phyloP scores from a whole-genome alignment of 1,140 invertebrate genomes.

The Platyura marginata region DNA sequence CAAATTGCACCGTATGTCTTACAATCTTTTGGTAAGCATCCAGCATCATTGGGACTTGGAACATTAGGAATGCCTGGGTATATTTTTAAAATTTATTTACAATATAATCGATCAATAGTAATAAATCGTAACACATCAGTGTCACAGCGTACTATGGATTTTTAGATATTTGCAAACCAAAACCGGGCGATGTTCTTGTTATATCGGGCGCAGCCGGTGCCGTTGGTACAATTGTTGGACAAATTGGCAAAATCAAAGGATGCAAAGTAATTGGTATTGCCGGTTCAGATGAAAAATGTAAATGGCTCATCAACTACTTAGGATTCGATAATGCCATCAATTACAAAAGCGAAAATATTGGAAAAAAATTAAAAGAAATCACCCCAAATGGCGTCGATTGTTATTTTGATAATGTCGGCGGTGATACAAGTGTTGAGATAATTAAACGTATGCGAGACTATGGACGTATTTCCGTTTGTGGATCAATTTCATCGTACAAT shows the following conservation, averaged over 20 bases:
- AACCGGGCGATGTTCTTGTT: slow-evolving; percentile 45
- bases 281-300: slow-evolving; percentile 46
- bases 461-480: slow-evolving; percentile 38
- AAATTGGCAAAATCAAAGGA: slow-evolving; percentile 51
- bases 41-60: slow-evolving; percentile 16
- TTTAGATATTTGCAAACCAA: slow-evolving; percentile 44
- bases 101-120: no score
- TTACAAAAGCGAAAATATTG: slow-evolving; percentile 42
- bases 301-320: slow-evolving; percentile 42
- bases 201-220: slow-evolving; percentile 47
- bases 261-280: slow-evolving; percentile 52
- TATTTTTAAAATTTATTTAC: background rate
- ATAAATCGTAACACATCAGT: no score
- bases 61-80: slow-evolving; percentile 25
- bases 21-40: slow-evolving; percentile 16
- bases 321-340: slow-evolving; percentile 54
- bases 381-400: slow-evolving; percentile 46
- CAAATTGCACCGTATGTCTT: slow-evolving; percentile 11
- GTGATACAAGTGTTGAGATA: slow-evolving; percentile 35
- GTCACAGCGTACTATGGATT: slow-evolving; percentile 57
- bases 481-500: slow-evolving; percentile 26
- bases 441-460: slow-evolving; percentile 36
- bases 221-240: slow-evolving; percentile 50
- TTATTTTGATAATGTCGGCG: slow-evolving; percentile 52
- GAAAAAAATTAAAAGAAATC: slow-evolving; percentile 29